phyloP scores from a whole-genome alignment of 2,888 invertebrate genomes.

The Patella depressa region DNA sequence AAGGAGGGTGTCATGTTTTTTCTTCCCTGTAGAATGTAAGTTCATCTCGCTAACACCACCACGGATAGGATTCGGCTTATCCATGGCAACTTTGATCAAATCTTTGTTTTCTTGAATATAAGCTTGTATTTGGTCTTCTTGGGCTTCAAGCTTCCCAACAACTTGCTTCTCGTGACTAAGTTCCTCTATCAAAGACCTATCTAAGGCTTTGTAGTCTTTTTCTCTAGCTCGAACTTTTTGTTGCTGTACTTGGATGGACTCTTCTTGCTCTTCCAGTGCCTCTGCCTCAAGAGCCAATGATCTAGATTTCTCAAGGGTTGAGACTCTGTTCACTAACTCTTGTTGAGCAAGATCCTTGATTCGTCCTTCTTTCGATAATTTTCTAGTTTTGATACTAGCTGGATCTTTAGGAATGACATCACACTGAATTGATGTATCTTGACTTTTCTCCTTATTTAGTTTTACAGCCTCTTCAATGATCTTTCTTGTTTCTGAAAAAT shows the following conservation, averaged over 20 bases:
- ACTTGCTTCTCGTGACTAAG: constrained; percentile 38
- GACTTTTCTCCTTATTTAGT: constrained; percentile 5
- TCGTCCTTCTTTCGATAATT: constrained; percentile 49
- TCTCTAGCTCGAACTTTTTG: constrained; percentile 20
- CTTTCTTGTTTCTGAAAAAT: neutral
- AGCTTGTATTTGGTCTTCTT: constrained; percentile 54
- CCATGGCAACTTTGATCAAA: constrained; percentile 46
- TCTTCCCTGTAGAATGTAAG: constrained; percentile 18
- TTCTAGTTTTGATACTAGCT: constrained; percentile 39
- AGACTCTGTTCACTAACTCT: constrained; percentile 44
- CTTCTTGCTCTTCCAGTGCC: constrained; percentile 44
- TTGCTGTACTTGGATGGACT: constrained; percentile 6
- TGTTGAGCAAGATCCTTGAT: constrained; percentile 45
- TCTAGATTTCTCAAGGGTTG: constrained; percentile 44
- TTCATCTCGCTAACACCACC: constrained; percentile 52
- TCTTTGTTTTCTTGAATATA: constrained; percentile 61
- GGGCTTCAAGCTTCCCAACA: constrained; percentile 42
- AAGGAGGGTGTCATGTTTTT: neutral
- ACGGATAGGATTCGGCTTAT: constrained; percentile 48
- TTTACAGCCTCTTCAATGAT: constrained; percentile 7
- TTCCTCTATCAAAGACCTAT: constrained; percentile 17
- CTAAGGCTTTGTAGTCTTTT: constrained; percentile 20
- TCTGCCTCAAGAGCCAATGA: constrained; percentile 45
- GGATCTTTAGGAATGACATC: constrained; percentile 28
- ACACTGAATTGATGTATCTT: constrained; percentile 1